Base-by-base conservation (phyloP, 2,888 invertebrate genomes). In the Volucella zonaria region DNA sequence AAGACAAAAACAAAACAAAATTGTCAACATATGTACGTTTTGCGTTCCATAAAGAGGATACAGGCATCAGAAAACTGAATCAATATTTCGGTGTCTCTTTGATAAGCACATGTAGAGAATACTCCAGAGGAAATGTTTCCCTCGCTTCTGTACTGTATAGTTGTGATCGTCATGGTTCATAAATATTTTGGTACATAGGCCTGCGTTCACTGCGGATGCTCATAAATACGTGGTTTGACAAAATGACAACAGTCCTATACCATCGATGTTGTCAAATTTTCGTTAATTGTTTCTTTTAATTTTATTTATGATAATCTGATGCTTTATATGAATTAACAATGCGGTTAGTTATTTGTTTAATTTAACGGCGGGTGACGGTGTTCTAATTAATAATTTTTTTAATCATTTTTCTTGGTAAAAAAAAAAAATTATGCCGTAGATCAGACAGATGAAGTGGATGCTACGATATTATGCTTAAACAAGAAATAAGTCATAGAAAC, bases 31-130 rank as follows among this genome's bases (percentile, higher is more conserved):
- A 86, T 31, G 31, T 31, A 31, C 82, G 82, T 74, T 67, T 67
- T 61, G 40, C 43, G 49, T 56, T 70, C 52, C 11, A 82, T 3
- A 56, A 61, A 75, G 80, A 77, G 77, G 83, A 76, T 68, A 66
- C 77, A 83, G 78, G 80, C 77, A 76, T 86, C 74, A 80, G 51
- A 62, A 74, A 86, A 87, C 80, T 85, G 77, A 78, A 87, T 87
- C 86, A 87, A 87, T 87, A 85, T 86, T 77, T 87, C 85, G 85
- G 86, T 71, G n/a, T 81, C 56, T 75, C 85, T 87, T 82, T 80
- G 76, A 85, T 51, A 54, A 49, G 18, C 54, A 58, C 61, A 15
- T 23, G n/a, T 11, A 14, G 14, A 71, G 43, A 31, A 71, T 51
- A 40, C 58, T 73, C 73, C 66, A 68, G 71, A 81, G 76, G 76